Evolutionary conservation across 2,113 vertebrate species (phyloP), one percentile per base, ranked within the genome.

Genomic region (Saimiri boliviensis): DNA sequence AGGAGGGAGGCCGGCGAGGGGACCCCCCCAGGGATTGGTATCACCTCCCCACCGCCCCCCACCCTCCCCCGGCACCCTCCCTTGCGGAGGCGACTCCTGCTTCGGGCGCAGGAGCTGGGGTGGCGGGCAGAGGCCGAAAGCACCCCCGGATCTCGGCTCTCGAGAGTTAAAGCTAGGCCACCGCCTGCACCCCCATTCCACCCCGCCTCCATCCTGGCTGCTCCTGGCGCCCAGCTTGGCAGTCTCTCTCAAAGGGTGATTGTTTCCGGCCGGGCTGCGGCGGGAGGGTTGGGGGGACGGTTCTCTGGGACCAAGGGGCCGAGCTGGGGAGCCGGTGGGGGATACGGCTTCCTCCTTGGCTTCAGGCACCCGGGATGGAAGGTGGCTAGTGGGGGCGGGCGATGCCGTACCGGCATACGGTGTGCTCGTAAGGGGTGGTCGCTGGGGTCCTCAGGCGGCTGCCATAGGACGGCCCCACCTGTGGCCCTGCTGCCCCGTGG

Each of bases 171-270:
- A 70, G 81, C 82, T 35, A 56, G 25, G 49, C 79, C 74, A 63
- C 66, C 11, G 68, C 96, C n/a, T 32, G 84, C 94, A 23, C 89
- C 91, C 94, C 93, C 70, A 56, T 37, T 80, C 79, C 93, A 30
- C 88, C 93, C 94, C 70, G 90, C 91, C 95, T 97, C 58, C 91
- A 76, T 63, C 93, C 97, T n/a, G 94, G 92, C 97, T 84, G 96
- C 70, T 97, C 92, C 88, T 54, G 97, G 95, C 91, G 86, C 96
- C 88, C 89, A 13, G 94, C 96, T 95, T 73, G 92, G 97, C 97
- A 95, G 96, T 49, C 49, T 83, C 88, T 96, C 96, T 97, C 97
- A 98, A 98, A 97, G 97, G 97, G 93, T 73, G 95, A 97, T 98
- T 98, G 98, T 97, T 97, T 97, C 88, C 47, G 68, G 60, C 97